phyloP scores from a whole-genome alignment of 1,140 invertebrate species.

The Bombus fervidus region DNA sequence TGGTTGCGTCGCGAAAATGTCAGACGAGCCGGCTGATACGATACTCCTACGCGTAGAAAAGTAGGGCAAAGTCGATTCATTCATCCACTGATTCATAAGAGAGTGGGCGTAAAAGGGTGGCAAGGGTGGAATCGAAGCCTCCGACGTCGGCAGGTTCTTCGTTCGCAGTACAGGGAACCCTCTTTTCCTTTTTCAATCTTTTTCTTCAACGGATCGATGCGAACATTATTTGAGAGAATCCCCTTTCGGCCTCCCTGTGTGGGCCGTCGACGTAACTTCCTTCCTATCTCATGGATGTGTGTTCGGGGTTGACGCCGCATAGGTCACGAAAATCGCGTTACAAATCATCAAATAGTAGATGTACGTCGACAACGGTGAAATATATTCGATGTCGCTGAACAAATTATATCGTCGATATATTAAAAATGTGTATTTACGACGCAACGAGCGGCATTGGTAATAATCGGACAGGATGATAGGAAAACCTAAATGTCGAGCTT shows the following conservation, averaged over 20 bases:
- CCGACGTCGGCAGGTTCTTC: not conserved
- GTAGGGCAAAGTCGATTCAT: conserved; percentile 78
- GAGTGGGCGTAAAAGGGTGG: conserved; percentile 53
- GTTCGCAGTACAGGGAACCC: conserved; percentile 15
- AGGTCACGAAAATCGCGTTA: conserved; percentile 37
- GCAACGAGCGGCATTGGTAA: not conserved
- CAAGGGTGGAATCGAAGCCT: conserved; percentile 46
- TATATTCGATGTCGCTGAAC: not conserved
- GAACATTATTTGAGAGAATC: conserved; percentile 18
- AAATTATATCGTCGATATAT: conserved; percentile 13
- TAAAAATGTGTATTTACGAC: not conserved
- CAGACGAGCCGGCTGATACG: conserved; percentile 67
- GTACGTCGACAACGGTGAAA: not conserved
- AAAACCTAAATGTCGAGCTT: not conserved
- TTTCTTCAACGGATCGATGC: conserved; percentile 19
- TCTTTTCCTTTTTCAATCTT: conserved; percentile 24
- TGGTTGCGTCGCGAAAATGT: conserved; percentile 69
- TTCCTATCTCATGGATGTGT: not conserved
- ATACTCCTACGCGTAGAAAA: conserved; percentile 72
- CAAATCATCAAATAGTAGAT: not conserved
- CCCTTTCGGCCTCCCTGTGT: not conserved
- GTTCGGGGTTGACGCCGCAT: conserved; percentile 16
- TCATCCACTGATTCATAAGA: conserved; percentile 76
- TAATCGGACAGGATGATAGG: not conserved
- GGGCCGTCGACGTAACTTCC: not conserved